Base-by-base conservation (phyloP, 2,113 vertebrate genomes). In the Orientallactaga bullata region DNA sequence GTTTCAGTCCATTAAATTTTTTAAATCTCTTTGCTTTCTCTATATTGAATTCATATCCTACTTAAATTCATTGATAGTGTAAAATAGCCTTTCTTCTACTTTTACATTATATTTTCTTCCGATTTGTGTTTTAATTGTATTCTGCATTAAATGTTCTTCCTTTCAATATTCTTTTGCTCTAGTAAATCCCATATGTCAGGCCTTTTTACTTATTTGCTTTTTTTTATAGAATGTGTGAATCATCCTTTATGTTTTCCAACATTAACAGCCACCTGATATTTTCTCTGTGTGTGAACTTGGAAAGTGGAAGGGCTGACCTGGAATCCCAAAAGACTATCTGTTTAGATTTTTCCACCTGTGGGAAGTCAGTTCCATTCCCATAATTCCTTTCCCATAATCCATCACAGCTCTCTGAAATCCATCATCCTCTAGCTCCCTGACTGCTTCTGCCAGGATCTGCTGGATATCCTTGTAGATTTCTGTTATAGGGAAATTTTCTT, bases 121-220 rank as follows among this genome's bases (percentile, higher is more conserved):
- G 35, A 12, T 66, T 84, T 91, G 7, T 88, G 8, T 79, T 91
- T 78, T 88, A 79, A 68, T 68, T 79, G 51, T 26, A 68, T n/a
- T 42, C n/a, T 51, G 2, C 26, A 37, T 42, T 18, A 4, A 69
- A 13, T 20, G 55, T 80, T 18, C 28, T 90, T 71, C 28, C 4
- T 87, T 72, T 82, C 39, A 81, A 90, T 60, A 18, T 79, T 85
- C 42, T 93, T 69, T 32, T 68, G 32, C 17, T 21, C 30, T 35
- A 26, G 5, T 51, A 30, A 30, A 58, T n/a, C 26, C 42, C 60
- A 32, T 89, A 32, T 92, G 66, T 85, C 58, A 12, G 58, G 72
- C 55, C 39, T 18, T 82, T 74, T 72, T n/a, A 5, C 65, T 37
- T 47, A 32, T 74, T 72, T 39, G 3, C 66, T 37, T 32, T 87